phyloP scores from a whole-genome alignment of 2,797 vertebrate genomes.

The Liparis tanakae region DNA sequence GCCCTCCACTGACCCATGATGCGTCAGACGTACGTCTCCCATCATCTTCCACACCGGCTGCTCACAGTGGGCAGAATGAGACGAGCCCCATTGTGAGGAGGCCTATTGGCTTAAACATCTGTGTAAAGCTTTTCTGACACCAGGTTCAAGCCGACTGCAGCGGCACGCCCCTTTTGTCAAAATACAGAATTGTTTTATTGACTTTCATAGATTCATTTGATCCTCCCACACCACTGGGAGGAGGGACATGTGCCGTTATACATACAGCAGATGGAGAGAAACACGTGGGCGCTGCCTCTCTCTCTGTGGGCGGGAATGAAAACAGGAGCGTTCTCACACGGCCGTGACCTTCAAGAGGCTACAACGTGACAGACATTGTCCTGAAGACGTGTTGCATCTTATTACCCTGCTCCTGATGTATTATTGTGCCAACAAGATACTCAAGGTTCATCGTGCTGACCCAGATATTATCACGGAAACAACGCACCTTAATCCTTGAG shows the following conservation, averaged over 20 bases:
- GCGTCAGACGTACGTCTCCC: slow-evolving; percentile 1
- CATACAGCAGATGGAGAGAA: not conserved
- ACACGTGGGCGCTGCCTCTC: not conserved
- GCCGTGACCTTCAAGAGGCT: slow-evolving; percentile 58
- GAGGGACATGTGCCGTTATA: slow-evolving; percentile 8
- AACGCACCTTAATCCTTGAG: slow-evolving; percentile 34
- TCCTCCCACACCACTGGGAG: slow-evolving; percentile 27
- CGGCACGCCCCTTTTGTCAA: slow-evolving; percentile 8
- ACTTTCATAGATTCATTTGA: slow-evolving; percentile 38
- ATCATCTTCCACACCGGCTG: slow-evolving; percentile 16
- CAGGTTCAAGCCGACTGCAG: slow-evolving; percentile 13
- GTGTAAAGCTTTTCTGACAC: slow-evolving; percentile 19
- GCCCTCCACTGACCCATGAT: not conserved
- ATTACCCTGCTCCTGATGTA: not conserved
- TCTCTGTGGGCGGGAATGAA: slow-evolving; percentile 23
- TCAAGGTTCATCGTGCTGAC: slow-evolving; percentile 26
- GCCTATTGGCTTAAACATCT: slow-evolving; percentile 15
- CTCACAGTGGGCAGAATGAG: slow-evolving; percentile 14
- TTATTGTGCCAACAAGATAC: slow-evolving; percentile 5
- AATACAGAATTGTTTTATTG: slow-evolving; percentile 40
- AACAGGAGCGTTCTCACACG: slow-evolving; percentile 36
- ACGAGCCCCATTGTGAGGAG: not conserved
- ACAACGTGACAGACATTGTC: slow-evolving; percentile 9
- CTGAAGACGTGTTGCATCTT: slow-evolving; percentile 16
- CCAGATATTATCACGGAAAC: slow-evolving; percentile 46